Percentiles rank a stretch among this genome's conserved stretches.
Conservation (phyloP, 37 sponge, comb jelly and placozoan genomes). For the Chondrosia reniformis region DNA sequence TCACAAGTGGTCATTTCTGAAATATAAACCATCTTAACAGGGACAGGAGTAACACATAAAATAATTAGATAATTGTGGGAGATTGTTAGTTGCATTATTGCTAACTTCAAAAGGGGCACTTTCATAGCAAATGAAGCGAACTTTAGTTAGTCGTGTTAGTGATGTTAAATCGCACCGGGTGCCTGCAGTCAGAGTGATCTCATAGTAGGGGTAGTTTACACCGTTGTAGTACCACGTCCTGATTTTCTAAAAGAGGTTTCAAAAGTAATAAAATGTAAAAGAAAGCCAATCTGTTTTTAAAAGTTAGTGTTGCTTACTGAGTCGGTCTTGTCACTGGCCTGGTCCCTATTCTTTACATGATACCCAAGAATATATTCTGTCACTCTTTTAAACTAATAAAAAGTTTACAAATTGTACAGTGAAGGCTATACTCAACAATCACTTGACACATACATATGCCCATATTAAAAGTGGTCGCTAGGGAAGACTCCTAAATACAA, state of each 20-base stretch:
- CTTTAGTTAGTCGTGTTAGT: constrained; percentile 22
- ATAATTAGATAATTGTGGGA: neutral
- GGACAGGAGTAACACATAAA: neutral
- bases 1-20: constrained; percentile 65
- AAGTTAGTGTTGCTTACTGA: too few relatives aligned
- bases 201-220: constrained; percentile 57
- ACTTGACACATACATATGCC: too few relatives aligned
- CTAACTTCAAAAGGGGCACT: constrained; percentile 27
- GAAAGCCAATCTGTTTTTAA: too few relatives aligned
- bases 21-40: constrained; percentile 12
- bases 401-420: too few relatives aligned
- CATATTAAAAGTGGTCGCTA: too few relatives aligned
- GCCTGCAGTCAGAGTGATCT: constrained; percentile 48
- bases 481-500: too few relatives aligned
- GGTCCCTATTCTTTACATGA: too few relatives aligned
- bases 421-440: too few relatives aligned
- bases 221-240: constrained; percentile 44
- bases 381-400: too few relatives aligned
- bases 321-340: too few relatives aligned
- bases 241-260: neutral
- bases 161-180: constrained; percentile 65
- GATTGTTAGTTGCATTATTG: neutral
- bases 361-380: too few relatives aligned
- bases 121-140: constrained; percentile 62
- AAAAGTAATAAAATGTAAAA: too few relatives aligned